Evolutionary conservation across 2,888 invertebrate species (phyloP), one percentile per base, ranked within the genome.

Genomic region (Trissonchulus latispiculum): DNA sequence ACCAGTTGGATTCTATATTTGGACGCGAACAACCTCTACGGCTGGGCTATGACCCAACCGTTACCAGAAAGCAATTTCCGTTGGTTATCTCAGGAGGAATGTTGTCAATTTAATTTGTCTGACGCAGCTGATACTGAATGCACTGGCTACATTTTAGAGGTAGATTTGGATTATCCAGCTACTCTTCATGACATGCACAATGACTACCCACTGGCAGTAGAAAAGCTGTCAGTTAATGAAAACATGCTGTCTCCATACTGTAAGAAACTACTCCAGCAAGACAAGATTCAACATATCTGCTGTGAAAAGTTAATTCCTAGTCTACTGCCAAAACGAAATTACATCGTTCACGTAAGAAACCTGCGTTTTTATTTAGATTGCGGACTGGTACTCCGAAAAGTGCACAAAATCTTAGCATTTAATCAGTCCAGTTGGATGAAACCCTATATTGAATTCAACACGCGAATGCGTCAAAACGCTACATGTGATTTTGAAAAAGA

Each of bases 371-470:
- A 64, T 28, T 33, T 64, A 32, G 28, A 64, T 8, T 33, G 8
- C 8, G 66, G 66, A 8, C 31, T 64, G 8, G 35, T 32, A n/a
- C 66, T 64, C 28, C 8, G 18, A 18, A 64, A 64, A 33, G 28
- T 64, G 8, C 18, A 64, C 35, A 8, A 28, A 64, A 28, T 29
- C n/a, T 18, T 64, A 15, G 32, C 31, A 8, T 64, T 64, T 33
- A 18, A 64, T 15, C 66, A 64, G 35, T 18, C 8, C 8, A 33
- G 18, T 18, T 64, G 66, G 66, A 64, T 64, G 66, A 64, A 33
- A n/a, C n/a, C 66, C n/a, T 64, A 64, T 28, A 64, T 64, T 33
- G 66, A 64, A 15, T 64, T 15, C 35, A 64, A 64, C 35, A 64
- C 66, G 18, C 15, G 28, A 28, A 29, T 15, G n/a, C 8, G 66